These are phyloP conservation scores for Pseudopodoces humilis DNA, from an alignment of 2,113 vertebrate genomes.

Conservation along the genomic window DNA sequence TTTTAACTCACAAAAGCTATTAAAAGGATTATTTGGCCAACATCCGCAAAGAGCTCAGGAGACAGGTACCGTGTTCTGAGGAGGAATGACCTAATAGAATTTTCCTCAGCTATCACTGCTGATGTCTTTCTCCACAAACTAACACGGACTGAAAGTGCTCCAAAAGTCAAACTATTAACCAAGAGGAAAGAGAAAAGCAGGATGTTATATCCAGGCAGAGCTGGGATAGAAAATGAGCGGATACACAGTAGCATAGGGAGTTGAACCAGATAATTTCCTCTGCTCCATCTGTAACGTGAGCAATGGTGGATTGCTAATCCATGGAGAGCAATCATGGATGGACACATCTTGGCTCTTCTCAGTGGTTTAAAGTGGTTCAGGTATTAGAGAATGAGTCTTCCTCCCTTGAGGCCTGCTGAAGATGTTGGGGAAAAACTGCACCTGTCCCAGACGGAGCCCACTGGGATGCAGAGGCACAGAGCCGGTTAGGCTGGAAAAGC, in stretches of 20 bases:
- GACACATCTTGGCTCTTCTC: not conserved
- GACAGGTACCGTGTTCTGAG: slow-evolving; percentile 40
- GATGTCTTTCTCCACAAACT: slow-evolving; percentile 27
- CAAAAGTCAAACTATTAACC: not conserved
- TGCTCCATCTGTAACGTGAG: not conserved
- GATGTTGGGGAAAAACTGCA: not conserved
- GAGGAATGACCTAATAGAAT: slow-evolving; percentile 56
- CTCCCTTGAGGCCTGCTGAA: not conserved
- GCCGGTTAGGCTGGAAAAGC: not conserved
- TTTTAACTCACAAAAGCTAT: slow-evolving; percentile 60
- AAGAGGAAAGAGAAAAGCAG: not conserved
- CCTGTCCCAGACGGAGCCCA: not conserved
- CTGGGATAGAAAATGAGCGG: not conserved
- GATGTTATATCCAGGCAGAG: not conserved
- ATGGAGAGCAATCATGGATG: not conserved
- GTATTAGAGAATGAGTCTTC: fast-evolving
- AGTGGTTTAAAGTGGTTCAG: not conserved
- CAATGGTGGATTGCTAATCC: not conserved
- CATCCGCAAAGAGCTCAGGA: slow-evolving; percentile 37
- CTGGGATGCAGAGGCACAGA: not conserved
- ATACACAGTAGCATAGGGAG: not conserved
- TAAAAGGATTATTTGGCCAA: slow-evolving; percentile 69
- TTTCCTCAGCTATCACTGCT: slow-evolving; percentile 37
- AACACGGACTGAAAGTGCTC: not conserved
- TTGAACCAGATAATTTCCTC: fast-evolving